A percentile compares a stretch with the other conserved stretches of the same genome.
phyloP scores from a whole-genome alignment of 2,888 invertebrate genomes.

The Agonopterix subpropinquella region DNA sequence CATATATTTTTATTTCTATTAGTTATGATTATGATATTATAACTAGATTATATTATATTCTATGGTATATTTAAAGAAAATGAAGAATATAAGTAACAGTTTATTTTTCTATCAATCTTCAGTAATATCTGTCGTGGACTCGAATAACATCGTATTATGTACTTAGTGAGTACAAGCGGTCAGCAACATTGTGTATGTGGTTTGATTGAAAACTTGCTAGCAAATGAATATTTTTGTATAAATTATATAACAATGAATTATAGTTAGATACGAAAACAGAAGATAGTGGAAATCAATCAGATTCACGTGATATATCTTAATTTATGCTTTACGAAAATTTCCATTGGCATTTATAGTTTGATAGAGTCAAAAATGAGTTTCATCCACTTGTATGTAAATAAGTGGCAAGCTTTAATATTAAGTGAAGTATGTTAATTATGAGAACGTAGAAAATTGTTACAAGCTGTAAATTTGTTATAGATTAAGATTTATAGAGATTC shows the following conservation, averaged over 20 bases:
- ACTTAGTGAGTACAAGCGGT: neutral
- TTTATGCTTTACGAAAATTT: constrained; percentile 33
- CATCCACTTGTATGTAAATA: constrained; percentile 32
- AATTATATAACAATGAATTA: constrained; percentile 13
- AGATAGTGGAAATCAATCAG: neutral
- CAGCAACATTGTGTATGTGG: neutral
- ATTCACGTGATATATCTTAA: constrained; percentile 31
- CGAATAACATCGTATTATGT: constrained; percentile 10
- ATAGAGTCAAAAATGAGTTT: constrained; percentile 19
- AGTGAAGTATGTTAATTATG: constrained; percentile 58
- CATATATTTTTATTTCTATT: constrained; percentile 23
- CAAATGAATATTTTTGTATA: constrained; percentile 33
- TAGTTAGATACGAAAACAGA: neutral
- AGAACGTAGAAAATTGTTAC: constrained; percentile 58
- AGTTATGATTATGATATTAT: constrained; percentile 18
- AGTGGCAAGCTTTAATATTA: constrained; percentile 65
- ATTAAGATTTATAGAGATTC: constrained; percentile 41
- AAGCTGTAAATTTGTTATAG: constrained; percentile 62
- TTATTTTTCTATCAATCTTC: constrained; percentile 62
- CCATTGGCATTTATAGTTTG: constrained; percentile 48
- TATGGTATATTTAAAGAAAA: constrained; percentile 21
- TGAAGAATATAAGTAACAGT: constrained; percentile 18
- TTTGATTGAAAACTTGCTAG: constrained; percentile 13
- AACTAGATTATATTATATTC: constrained; percentile 26
- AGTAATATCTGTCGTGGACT: constrained; percentile 23